phyloP scores from a whole-genome alignment of 1,140 invertebrate genomes.

The Telenomus remus region DNA sequence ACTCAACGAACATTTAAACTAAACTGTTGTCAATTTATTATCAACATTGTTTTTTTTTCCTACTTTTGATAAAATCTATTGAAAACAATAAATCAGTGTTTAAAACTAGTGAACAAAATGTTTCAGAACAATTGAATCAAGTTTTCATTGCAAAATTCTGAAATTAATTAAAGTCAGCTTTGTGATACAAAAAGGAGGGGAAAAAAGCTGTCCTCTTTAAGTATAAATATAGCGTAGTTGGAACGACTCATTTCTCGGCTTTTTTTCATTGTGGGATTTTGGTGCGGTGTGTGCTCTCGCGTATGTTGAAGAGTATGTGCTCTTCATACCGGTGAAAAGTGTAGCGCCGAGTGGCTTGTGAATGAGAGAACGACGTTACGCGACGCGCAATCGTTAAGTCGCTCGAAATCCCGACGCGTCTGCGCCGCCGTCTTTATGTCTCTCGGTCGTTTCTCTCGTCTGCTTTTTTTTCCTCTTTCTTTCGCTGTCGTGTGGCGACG shows the following conservation, averaged over 20 bases:
- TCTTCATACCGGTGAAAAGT: conserved; percentile 1
- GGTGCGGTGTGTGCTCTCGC: neutral
- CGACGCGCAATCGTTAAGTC: conserved; percentile 62
- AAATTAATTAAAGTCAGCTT: conserved; percentile 27
- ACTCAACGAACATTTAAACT: too few relatives aligned
- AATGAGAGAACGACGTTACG: conserved; percentile 40
- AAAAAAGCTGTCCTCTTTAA: conserved; percentile 29
- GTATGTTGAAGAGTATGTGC: neutral
- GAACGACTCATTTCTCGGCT: conserved; percentile 23
- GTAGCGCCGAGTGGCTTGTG: conserved; percentile 44
- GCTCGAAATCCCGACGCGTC: conserved; percentile 53
- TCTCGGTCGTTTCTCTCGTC: conserved; percentile 28
- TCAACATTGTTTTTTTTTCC: too few relatives aligned
- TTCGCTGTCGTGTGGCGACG: conserved; percentile 14
- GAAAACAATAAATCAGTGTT: too few relatives aligned
- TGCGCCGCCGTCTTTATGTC: conserved; percentile 64
- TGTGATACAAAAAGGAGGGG: conserved; percentile 5
- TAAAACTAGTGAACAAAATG: too few relatives aligned
- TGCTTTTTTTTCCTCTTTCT: conserved; percentile 30
- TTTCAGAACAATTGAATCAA: conserved; percentile 6
- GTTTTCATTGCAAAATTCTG: conserved; percentile 14
- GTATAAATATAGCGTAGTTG: conserved; percentile 27
- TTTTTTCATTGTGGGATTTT: conserved; percentile 28
- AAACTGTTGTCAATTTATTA: too few relatives aligned
- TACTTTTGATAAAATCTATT: too few relatives aligned